Base-by-base conservation (phyloP, 2,888 invertebrate genomes). In the Eupeodes latifasciatus region DNA sequence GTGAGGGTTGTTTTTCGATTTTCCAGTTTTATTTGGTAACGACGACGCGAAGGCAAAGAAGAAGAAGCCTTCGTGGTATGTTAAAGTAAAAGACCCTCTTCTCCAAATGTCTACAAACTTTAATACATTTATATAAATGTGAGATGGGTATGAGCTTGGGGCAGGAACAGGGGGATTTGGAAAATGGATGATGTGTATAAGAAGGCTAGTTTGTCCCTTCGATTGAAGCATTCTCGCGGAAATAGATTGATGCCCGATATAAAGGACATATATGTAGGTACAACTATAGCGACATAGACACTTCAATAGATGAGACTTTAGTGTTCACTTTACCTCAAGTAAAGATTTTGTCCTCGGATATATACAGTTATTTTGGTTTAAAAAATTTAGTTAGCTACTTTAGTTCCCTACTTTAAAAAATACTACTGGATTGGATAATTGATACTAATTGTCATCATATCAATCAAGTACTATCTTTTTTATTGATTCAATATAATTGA, bases 81-180 rank as follows among this genome's bases (percentile, higher is more conserved):
- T 81, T 77, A 81, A 80, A n/a, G 77, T 62, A 36, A 49, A 81
- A 78, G 85, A 85, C 75, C 88, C 81, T 88, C 85, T 88, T 81
- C 78, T 78, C 67, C 59, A 27, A 16, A 64, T 78, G 66, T 66
- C 74, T 49, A 55, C 66, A 66, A 53, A 62, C 12, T 47, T 66
- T 66, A 27, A 49, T 49, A 27, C 53, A 40, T 71, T 44, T n/a
- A 71, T 53, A 53, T 36, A 69, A 51, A 59, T 76, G 72, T 71
- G 34, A 55, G 51, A 69, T 66, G 71, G 66, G 40, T 27, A 27
- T 71, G 49, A 66, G 47, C 9, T 66, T 66, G 44, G 51, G 59
- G 55, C n/a, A 49, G 44, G 10, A 36, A 12, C 1, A 49, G 66
- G n/a, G 62, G n/a, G 34, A 34, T 59, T 34, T 77, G 57, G 67